A percentile compares a stretch with the other conserved stretches of the same genome.
Evolutionary conservation across 1,140 invertebrate genomes (phyloP).

Genomic region (Plutomurus gul): DNA sequence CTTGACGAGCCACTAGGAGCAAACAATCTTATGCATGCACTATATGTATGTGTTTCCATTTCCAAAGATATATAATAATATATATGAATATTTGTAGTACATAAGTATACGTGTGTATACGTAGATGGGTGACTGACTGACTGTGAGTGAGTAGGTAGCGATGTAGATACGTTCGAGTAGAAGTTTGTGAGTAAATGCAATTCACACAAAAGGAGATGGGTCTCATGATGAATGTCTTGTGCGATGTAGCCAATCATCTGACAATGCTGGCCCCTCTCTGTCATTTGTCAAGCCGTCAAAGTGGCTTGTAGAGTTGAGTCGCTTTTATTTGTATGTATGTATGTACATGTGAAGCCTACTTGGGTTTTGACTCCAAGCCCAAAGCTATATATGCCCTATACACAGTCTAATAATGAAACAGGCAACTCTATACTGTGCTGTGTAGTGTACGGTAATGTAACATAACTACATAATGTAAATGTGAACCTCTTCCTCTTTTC

Average conservation of each 20-base stretch:
- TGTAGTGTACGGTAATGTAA: background rate
- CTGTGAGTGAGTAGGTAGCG: background rate
- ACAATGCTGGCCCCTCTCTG: slow-evolving; percentile 52
- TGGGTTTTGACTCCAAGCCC: no score
- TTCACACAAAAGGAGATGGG: slow-evolving; percentile 52
- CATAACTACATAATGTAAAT: slow-evolving; percentile 18
- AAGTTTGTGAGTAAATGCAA: slow-evolving; percentile 46
- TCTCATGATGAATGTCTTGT: slow-evolving; percentile 53
- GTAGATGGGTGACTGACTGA: background rate
- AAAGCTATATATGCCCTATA: slow-evolving; percentile 2
- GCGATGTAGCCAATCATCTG: slow-evolving; percentile 54
- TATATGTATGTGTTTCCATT: no score
- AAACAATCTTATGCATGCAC: no score
- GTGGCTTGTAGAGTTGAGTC: slow-evolving; percentile 16
- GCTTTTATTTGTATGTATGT: background rate
- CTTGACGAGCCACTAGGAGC: no score
- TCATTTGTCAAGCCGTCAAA: slow-evolving; percentile 54
- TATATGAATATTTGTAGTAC: no score
- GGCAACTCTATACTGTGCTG: background rate
- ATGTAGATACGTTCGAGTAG: no score
- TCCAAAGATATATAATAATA: no score
- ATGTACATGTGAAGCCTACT: background rate
- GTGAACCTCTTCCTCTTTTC: slow-evolving; percentile 37
- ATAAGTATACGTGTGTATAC: no score
- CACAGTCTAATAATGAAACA: background rate